A percentile compares a stretch with the other conserved stretches of the same genome.
Evolutionary conservation across 2,113 vertebrate species (phyloP).

Genomic region (Lepidothrix coronata): DNA sequence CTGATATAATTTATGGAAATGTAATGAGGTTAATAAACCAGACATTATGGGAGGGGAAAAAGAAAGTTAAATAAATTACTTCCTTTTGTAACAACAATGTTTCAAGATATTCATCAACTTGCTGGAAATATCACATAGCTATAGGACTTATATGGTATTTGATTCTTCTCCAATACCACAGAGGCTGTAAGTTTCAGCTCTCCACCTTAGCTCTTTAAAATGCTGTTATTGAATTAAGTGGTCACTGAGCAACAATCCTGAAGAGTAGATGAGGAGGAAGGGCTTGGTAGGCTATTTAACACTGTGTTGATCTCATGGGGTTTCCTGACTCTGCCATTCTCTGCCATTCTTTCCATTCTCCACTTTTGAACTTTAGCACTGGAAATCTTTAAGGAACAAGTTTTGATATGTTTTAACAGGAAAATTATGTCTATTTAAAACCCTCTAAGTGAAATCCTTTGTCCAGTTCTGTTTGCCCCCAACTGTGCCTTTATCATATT

Average conservation of each 20-base stretch:
- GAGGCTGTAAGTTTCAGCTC: conserved; percentile 67
- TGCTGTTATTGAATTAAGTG: conserved; percentile 14
- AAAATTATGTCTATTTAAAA: conserved; percentile 18
- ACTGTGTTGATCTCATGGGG: neutral
- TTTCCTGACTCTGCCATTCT: conserved; percentile 1
- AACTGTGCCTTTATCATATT: neutral
- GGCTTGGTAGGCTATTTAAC: neutral
- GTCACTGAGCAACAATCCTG: conserved; percentile 10
- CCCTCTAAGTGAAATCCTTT: neutral
- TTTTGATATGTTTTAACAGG: neutral
- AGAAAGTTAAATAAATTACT: conserved; percentile 80
- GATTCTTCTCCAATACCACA: conserved; percentile 63
- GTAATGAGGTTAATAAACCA: conserved; percentile 75
- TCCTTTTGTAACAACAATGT: conserved; percentile 77
- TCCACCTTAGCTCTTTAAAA: conserved; percentile 66
- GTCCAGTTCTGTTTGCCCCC: neutral
- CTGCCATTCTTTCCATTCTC: neutral
- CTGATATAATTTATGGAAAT: conserved; percentile 79
- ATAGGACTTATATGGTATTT: conserved; percentile 66
- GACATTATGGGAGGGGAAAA: conserved; percentile 63
- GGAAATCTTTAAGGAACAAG: neutral
- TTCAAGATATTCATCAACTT: conserved; percentile 77
- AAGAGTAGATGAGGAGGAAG: neutral
- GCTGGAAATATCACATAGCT: conserved; percentile 72
- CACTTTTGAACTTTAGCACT: neutral